Evolutionary conservation across 1,140 invertebrate genomes (phyloP).

Genomic region (Ectropis grisescens): DNA sequence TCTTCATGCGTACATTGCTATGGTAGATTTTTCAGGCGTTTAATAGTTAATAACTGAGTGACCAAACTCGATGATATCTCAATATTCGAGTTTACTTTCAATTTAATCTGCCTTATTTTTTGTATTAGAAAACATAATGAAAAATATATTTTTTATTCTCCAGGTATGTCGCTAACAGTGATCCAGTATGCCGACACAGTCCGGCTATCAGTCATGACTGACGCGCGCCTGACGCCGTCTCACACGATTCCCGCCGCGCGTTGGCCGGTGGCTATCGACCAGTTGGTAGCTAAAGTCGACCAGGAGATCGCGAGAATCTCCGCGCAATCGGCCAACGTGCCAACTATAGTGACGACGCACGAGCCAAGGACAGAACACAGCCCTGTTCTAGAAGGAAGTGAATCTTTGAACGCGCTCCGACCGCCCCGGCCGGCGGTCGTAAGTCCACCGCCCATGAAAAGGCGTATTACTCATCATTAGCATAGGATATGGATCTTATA

Average conservation of each 20-base stretch:
- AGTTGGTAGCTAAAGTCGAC: slow-evolving; percentile 40
- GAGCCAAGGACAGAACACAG: slow-evolving; percentile 1
- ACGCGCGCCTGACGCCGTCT: slow-evolving; percentile 76
- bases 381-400: slow-evolving; percentile 1
- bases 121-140: too few species aligned
- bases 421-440: slow-evolving; percentile 13
- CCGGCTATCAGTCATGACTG: slow-evolving; percentile 81
- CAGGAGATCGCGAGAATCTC: slow-evolving; percentile 42
- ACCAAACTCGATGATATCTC: too few species aligned
- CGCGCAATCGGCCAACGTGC: slow-evolving; percentile 6
- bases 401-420: slow-evolving; percentile 9
- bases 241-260: slow-evolving; percentile 48
- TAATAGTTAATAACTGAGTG: too few species aligned
- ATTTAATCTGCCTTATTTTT: too few species aligned
- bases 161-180: slow-evolving; percentile 82
- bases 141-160: too few species aligned
- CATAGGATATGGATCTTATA: too few species aligned
- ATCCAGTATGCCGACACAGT: slow-evolving; percentile 80
- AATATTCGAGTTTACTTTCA: too few species aligned
- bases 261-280: slow-evolving; percentile 43
- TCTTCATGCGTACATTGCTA: too few species aligned
- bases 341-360: slow-evolving; percentile 1
- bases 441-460: slow-evolving; percentile 23
- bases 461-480: slow-evolving; percentile 15
- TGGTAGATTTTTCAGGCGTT: too few species aligned